phyloP scores from a whole-genome alignment of 53 echinoderm and acorn worm genomes.

The Patiria pectinifera region DNA sequence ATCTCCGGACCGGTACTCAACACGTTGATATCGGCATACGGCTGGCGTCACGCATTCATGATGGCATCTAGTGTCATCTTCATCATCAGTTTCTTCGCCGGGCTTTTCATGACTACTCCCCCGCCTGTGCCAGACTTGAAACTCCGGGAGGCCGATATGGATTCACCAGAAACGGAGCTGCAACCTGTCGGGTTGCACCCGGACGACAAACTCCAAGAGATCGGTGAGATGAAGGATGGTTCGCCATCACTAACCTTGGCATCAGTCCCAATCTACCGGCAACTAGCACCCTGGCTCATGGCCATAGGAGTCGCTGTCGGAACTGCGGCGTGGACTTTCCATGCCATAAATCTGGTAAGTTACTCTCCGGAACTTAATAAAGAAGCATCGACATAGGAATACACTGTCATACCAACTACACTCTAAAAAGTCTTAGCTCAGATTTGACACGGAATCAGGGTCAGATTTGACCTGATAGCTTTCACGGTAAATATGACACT shows the following conservation, averaged over 20 bases:
- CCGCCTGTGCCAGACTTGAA: not conserved
- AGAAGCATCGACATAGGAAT: not conserved
- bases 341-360: constrained; percentile 30
- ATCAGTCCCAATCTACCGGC: not conserved
- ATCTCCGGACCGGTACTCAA: not conserved
- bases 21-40: not conserved
- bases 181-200: not conserved
- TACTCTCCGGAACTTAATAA: too few species aligned
- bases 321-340: not conserved
- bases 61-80: not conserved
- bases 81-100: not conserved
- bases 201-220: not conserved
- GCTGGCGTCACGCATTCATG: constrained; percentile 28
- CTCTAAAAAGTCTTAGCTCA: not conserved
- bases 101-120: not conserved
- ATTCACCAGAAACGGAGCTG: not conserved
- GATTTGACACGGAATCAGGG: too few species aligned
- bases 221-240: not conserved
- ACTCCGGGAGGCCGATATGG: not conserved
- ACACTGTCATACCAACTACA: not conserved
- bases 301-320: not conserved
- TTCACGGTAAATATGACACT: too few species aligned
- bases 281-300: constrained; percentile 21
- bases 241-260: too few species aligned
- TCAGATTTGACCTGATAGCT: too few species aligned